Evolutionary conservation across 2,113 vertebrate genomes (phyloP).

Genomic region (Percopsis transmontana): DNA sequence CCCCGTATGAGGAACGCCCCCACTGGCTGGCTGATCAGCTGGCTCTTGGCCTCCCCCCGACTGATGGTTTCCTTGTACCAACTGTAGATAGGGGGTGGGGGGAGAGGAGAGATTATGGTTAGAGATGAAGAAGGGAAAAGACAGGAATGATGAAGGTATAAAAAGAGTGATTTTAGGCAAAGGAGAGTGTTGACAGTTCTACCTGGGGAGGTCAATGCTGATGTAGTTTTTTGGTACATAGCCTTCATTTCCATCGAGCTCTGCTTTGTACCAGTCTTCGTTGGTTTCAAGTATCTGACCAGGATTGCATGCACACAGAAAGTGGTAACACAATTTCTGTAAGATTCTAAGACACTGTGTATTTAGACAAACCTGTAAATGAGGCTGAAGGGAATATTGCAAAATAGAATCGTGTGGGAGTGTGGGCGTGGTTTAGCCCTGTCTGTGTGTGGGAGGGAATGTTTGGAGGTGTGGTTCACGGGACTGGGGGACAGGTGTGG

Average conservation of each 20-base stretch:
- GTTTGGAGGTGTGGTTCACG: too few relatives aligned
- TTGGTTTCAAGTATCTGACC: constrained; percentile 25
- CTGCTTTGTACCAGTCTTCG: constrained; percentile 40
- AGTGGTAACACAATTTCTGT: too few relatives aligned
- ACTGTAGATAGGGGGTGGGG: constrained; percentile 6
- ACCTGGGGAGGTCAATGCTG: constrained; percentile 33
- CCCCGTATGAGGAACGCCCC: constrained; percentile 26
- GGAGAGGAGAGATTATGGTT: neutral
- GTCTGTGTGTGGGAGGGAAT: too few relatives aligned
- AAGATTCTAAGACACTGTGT: neutral
- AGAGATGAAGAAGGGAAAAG: neutral
- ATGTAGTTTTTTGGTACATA: constrained; percentile 35
- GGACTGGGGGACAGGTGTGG: too few relatives aligned
- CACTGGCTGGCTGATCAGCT: constrained; percentile 1
- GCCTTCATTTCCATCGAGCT: neutral
- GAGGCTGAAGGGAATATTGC: too few relatives aligned
- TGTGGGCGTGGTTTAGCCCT: too few relatives aligned
- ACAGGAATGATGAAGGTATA: neutral
- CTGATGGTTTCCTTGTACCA: constrained; percentile 26
- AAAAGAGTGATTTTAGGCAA: neutral
- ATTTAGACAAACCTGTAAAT: neutral
- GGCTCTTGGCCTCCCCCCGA: neutral
- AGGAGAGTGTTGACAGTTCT: neutral
- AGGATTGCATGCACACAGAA: neutral
- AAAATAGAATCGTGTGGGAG: too few relatives aligned